These are phyloP conservation scores for Nannobrachium achirus DNA, from an alignment of 2,113 vertebrate genomes.

Conservation along the genomic window DNA sequence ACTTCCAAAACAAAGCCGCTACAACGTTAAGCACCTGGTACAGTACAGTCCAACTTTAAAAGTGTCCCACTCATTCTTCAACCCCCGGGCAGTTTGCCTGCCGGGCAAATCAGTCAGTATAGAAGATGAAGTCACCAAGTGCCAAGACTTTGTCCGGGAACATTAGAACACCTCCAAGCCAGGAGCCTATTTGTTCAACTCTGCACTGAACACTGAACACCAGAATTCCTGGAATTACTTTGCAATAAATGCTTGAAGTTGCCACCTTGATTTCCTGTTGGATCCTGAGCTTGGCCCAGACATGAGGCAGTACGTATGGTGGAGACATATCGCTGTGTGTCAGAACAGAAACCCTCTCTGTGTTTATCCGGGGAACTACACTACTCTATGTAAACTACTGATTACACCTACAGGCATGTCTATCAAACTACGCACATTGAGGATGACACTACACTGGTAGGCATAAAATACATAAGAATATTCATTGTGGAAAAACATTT, in stretches of 20 bases:
- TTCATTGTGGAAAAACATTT: too few species aligned
- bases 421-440: too few species aligned
- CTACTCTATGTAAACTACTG: too few species aligned
- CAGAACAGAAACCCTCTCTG: too few species aligned
- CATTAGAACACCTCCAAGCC: not conserved
- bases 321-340: too few species aligned
- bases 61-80: conserved; percentile 11
- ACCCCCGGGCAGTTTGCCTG: conserved; percentile 12
- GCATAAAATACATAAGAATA: too few species aligned
- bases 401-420: too few species aligned
- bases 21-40: conserved; percentile 27
- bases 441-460: too few species aligned
- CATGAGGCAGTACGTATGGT: too few species aligned
- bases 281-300: too few species aligned
- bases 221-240: conserved; percentile 22
- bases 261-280: too few species aligned
- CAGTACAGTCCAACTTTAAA: conserved; percentile 19
- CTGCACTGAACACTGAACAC: conserved; percentile 14
- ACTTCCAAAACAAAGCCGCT: conserved; percentile 27
- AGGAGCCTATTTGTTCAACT: conserved; percentile 2
- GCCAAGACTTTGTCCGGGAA: conserved; percentile 12
- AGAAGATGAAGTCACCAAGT: not conserved
- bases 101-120: not conserved
- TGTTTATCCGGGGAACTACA: too few species aligned
- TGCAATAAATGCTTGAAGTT: not conserved